Base-by-base conservation (phyloP, 2,113 vertebrate species). In the Perognathus longimembris region DNA sequence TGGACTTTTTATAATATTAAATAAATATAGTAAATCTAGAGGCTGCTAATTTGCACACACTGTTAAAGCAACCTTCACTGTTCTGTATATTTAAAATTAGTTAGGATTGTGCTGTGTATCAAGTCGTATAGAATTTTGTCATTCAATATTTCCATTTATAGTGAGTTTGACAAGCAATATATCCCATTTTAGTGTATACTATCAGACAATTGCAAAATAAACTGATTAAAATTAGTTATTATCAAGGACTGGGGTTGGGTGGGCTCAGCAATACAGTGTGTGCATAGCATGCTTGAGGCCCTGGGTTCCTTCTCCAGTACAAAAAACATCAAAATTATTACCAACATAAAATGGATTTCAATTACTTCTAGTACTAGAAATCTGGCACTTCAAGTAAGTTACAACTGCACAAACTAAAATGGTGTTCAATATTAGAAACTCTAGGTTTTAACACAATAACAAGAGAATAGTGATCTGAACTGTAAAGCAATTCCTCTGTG, bases 121-220 rank as follows among this genome's bases (percentile, higher is more conserved):
- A 93, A 50, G 3, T 88, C 64, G 64, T 11, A 69, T 64, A 84
- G 26, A 92, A 88, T 70, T 89, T 61, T 85, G 30, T 61, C 59
- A 67, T 79, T 90, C 57, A 92, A 34, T 36, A 57, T 42, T 91
- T 89, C 54, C 12, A 40, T 24, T 88, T 75, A n/a, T 18, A 54
- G 26, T 54, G 69, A 81, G 17, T 82, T 71, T 79, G 54, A 59
- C 7, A 91, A 80, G 21, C 50, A 89, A 59, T 69, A 63, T 40
- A 63, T 85, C 61, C n/a, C 50, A 71, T 42, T 70, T 69, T 94
- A 87, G 77, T 77, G 22, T 63, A 10, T 14, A 34, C 21, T 34
- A 42, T 20, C 12, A 34, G 24, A 54, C 7, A 76, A 20, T 36
- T 21, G 81, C 30, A 64, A 76, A 38, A 45, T 30, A 83, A 92